phyloP scores from a whole-genome alignment of 2,888 invertebrate species.

The Melanostoma mellinum region DNA sequence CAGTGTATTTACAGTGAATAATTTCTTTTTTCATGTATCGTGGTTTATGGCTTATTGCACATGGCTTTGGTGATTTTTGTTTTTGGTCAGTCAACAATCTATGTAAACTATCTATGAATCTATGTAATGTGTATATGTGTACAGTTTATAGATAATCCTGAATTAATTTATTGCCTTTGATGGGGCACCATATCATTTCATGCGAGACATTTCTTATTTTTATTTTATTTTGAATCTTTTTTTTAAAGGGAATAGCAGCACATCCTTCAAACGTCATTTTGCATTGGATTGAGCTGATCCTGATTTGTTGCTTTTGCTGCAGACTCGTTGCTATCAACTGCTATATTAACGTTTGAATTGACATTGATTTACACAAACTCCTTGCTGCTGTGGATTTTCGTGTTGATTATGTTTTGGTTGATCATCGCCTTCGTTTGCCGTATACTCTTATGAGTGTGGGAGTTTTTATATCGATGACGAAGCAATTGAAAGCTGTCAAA shows the following conservation, averaged over 20 bases:
- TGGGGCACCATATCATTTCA: slow-evolving; percentile 67
- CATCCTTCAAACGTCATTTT: slow-evolving; percentile 28
- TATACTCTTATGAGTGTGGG: slow-evolving; percentile 5
- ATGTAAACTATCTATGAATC: slow-evolving; percentile 42
- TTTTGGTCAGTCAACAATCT: slow-evolving; percentile 70
- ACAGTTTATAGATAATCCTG: slow-evolving; percentile 62
- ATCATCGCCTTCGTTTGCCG: slow-evolving; percentile 20
- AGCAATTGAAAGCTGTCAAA: slow-evolving; percentile 63
- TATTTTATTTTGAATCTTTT: slow-evolving; percentile 4
- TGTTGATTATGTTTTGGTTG: slow-evolving; percentile 57
- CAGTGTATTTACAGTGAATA: slow-evolving; percentile 60
- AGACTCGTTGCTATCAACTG: slow-evolving; percentile 48
- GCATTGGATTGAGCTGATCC: slow-evolving; percentile 50
- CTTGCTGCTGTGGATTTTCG: slow-evolving; percentile 46
- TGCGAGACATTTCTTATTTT: slow-evolving; percentile 41
- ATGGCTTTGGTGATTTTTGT: slow-evolving; percentile 15
- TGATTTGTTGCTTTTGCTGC: slow-evolving; percentile 51
- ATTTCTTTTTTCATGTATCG: slow-evolving; percentile 16
- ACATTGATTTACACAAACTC: slow-evolving; percentile 68
- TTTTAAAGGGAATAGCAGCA: slow-evolving; percentile 17
- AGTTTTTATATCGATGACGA: slow-evolving; percentile 63
- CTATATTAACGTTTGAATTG: slow-evolving; percentile 51
- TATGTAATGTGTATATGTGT: slow-evolving; percentile 35
- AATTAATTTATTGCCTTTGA: slow-evolving; percentile 72
- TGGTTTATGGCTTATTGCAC: slow-evolving; percentile 39